phyloP scores from a whole-genome alignment of 2,113 vertebrate species.

The Eurystomus gularis region DNA sequence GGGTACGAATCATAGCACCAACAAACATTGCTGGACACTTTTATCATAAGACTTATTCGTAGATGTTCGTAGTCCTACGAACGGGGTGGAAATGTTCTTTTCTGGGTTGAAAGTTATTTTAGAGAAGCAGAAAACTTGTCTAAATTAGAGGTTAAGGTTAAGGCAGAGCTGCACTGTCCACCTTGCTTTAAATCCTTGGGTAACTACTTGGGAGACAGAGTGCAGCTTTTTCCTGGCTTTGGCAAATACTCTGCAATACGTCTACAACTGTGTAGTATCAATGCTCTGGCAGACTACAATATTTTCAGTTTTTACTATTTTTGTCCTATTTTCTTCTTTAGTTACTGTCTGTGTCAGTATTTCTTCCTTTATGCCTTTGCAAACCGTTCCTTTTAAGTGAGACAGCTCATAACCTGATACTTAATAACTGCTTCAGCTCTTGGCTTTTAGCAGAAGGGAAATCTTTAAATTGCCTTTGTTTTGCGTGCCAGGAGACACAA shows the following conservation, averaged over 20 bases:
- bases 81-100: neutral
- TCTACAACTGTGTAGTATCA: neutral
- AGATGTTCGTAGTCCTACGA: neutral
- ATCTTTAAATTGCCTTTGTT: constrained; percentile 47
- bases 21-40: neutral
- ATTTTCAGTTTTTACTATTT: neutral
- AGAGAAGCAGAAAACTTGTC: neutral
- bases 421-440: neutral
- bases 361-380: neutral
- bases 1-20: neutral
- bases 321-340: neutral
- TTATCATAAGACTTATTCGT: neutral
- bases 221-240: neutral
- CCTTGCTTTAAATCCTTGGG: neutral
- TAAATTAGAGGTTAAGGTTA: neutral
- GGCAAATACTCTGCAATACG: neutral
- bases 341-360: neutral
- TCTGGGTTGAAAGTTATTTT: neutral
- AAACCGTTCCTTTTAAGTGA: neutral
- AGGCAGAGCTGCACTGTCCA: neutral
- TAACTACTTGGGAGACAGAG: neutral
- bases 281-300: neutral
- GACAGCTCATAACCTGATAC: neutral
- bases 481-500: constrained; percentile 86
- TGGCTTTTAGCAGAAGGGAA: neutral